Conservation (phyloP, 92 coral and sea anemone species). For the Isaurus tuberculatus region DNA sequence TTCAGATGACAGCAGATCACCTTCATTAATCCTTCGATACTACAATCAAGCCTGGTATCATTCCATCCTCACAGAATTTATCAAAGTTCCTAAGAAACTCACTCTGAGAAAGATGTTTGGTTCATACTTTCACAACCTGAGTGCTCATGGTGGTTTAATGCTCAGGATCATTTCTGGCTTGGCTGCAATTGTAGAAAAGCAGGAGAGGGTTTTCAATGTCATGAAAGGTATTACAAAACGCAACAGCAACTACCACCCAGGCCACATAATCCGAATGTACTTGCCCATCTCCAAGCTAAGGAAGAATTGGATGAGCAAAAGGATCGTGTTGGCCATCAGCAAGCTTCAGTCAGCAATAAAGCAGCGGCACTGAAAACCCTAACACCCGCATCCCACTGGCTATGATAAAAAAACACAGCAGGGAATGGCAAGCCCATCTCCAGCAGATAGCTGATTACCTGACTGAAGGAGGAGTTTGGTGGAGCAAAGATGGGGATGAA, state of each 20-base stretch:
- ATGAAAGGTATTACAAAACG: conserved; percentile 48
- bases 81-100: conserved; percentile 53
- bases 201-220: conserved; percentile 56
- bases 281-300: conserved; percentile 55
- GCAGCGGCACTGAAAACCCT: conserved; percentile 41
- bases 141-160: too few relatives aligned
- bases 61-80: conserved; percentile 42
- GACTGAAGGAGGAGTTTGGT: conserved; percentile 56
- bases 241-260: conserved; percentile 50
- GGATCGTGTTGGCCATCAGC: conserved; percentile 46
- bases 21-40: conserved; percentile 61
- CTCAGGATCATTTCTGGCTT: conserved; percentile 62
- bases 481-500: conserved; percentile 38
- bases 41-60: conserved; percentile 64
- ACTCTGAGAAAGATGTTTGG: conserved; percentile 60
- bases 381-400: conserved; percentile 53
- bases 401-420: too few relatives aligned
- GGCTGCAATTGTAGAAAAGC: conserved; percentile 60
- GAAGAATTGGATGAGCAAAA: conserved; percentile 31
- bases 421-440: too few relatives aligned
- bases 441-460: conserved; percentile 54
- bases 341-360: conserved; percentile 39
- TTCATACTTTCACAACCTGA: conserved; percentile 62
- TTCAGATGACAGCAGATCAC: conserved; percentile 50
- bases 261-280: conserved; percentile 22